Percentiles rank a stretch among this genome's conserved stretches.
phyloP scores from a whole-genome alignment of 2,797 vertebrate species.

The Poecilia velifera region DNA sequence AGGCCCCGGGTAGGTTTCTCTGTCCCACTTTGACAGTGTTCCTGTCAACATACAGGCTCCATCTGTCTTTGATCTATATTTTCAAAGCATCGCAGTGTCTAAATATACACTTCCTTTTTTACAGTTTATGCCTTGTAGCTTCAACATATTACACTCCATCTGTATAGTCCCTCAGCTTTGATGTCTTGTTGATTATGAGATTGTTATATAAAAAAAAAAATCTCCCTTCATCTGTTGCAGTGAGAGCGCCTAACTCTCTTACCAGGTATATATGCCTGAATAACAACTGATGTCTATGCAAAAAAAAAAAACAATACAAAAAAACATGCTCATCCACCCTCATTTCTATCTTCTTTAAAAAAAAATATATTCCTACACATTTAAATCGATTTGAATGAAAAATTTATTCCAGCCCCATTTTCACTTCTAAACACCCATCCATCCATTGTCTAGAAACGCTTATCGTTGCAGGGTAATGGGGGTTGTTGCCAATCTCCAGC shows the following conservation, averaged over 20 bases:
- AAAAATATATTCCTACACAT: constrained; percentile 35
- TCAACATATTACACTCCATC: constrained; percentile 35
- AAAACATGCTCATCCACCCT: constrained; percentile 33
- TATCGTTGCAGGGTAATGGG: neutral
- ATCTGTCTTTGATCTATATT: constrained; percentile 59
- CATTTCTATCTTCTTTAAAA: constrained; percentile 59
- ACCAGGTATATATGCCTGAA: constrained; percentile 30
- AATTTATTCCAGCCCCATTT: constrained; percentile 60
- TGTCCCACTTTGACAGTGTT: constrained; percentile 40
- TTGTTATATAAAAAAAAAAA: constrained; percentile 20
- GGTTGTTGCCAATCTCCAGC: neutral
- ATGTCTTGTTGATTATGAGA: constrained; percentile 60
- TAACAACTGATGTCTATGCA: constrained; percentile 46
- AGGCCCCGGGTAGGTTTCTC: constrained; percentile 67
- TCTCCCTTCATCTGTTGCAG: constrained; percentile 20
- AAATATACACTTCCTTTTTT: constrained; percentile 60
- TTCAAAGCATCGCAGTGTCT: constrained; percentile 53
- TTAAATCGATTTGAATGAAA: constrained; percentile 51
- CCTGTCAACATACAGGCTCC: constrained; percentile 51
- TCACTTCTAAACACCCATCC: constrained; percentile 8
- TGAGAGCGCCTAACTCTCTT: constrained; percentile 47
- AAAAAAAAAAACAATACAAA: neutral
- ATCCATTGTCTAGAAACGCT: neutral
- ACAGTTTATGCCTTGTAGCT: constrained; percentile 32
- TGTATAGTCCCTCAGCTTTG: constrained; percentile 52